Evolutionary conservation across 2,888 invertebrate genomes (phyloP).

Genomic region (Stegophylla sp.): DNA sequence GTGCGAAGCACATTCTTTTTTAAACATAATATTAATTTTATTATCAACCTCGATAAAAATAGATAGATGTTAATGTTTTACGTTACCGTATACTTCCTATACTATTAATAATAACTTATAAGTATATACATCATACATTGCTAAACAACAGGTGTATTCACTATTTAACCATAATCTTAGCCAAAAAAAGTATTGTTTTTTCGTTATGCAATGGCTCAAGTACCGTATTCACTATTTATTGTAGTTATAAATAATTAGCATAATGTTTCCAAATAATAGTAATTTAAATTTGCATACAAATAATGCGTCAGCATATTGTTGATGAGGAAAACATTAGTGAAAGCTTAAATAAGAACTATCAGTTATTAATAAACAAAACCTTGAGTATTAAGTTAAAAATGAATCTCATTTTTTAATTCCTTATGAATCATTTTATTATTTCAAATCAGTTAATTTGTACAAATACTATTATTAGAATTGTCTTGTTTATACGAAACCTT

Average conservation of each 20-base stretch:
- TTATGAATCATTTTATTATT: not conserved
- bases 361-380: slow-evolving; percentile 11
- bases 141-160: slow-evolving; percentile 13
- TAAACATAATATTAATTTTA: too few relatives aligned
- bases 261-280: slow-evolving; percentile 12
- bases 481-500: not conserved
- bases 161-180: not conserved
- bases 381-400: slow-evolving; percentile 6
- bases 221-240: not conserved
- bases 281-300: slow-evolving; percentile 21
- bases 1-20: too few relatives aligned
- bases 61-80: too few relatives aligned
- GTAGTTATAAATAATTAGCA: slow-evolving; percentile 23
- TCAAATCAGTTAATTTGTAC: not conserved
- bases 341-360: slow-evolving; percentile 9
- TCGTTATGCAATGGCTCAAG: slow-evolving; percentile 10
- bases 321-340: not conserved
- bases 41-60: too few relatives aligned
- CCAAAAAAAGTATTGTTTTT: slow-evolving; percentile 11
- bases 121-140: not conserved
- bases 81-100: too few relatives aligned
- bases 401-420: not conserved
- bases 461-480: not conserved
- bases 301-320: not conserved
- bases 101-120: not conserved